Evolutionary conservation across 2,113 vertebrate genomes (phyloP).

Genomic region (Gracilinanus agilis): DNA sequence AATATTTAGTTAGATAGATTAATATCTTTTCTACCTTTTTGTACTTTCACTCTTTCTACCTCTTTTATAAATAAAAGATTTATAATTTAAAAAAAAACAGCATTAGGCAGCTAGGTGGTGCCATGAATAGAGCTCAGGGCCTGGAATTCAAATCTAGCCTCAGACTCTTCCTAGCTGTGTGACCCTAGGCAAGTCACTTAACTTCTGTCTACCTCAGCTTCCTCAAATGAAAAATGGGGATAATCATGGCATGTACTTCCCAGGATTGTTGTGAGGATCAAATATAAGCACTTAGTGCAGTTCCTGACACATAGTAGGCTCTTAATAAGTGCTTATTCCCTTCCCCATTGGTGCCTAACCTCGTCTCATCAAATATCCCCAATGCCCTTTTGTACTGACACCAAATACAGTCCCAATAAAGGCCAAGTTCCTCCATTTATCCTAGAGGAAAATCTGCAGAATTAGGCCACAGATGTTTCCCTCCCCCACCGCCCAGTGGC

Average conservation of each 20-base stretch:
- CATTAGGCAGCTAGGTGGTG: neutral
- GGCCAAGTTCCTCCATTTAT: slow-evolving; percentile 36
- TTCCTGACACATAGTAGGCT: neutral
- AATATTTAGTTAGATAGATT: no score
- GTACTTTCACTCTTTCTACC: no score
- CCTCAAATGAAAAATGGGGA: neutral
- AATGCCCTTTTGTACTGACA: slow-evolving; percentile 10
- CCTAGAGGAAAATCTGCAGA: slow-evolving; percentile 34
- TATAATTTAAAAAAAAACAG: no score
- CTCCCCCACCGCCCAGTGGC: neutral
- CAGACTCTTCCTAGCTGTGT: neutral
- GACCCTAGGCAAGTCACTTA: neutral
- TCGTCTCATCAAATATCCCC: slow-evolving; percentile 32
- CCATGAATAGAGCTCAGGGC: neutral
- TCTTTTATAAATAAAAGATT: no score
- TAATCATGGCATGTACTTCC: neutral
- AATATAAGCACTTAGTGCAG: neutral
- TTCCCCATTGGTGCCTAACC: neutral
- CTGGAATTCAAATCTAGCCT: neutral
- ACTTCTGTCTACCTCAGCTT: neutral
- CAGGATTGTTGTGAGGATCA: neutral
- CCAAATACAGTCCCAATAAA: slow-evolving; percentile 41
- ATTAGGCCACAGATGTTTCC: slow-evolving; percentile 42
- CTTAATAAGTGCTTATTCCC: neutral
- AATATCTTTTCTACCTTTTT: no score